Evolutionary conservation across 2,113 vertebrate genomes (phyloP), one percentile per base, ranked within the genome.

Genomic region (Microcebus ravelobensis): DNA sequence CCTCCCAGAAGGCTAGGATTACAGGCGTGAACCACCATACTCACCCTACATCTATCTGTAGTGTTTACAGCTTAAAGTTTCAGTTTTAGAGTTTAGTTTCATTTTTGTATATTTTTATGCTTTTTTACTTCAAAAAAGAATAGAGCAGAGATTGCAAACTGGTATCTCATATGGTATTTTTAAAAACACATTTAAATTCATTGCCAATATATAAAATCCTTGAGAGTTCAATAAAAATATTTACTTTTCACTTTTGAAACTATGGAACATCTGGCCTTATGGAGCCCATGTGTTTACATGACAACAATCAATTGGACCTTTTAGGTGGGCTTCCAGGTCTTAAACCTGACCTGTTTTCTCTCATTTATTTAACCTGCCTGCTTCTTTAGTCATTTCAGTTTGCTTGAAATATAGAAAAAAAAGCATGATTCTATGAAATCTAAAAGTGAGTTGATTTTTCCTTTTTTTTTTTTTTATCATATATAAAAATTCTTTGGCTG

Each of bases 121-220:
- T 92, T 55, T 52, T 95, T 94, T 67, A 77, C 15, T 90, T 61
- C 20, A 87, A 52, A 76, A 73, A 61, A n/a, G 70, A 95, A 77
- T 13, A 94, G 29, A 87, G 25, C 39, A 85, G 84, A 88, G 36
- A 79, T 83, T 67, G 12, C 48, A 71, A 74, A 94, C 11, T 87
- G 25, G 1, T 91, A 7, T 83, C 61, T 91, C 67, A 77, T 61
- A 50, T 39, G 50, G 68, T 93, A 57, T 77, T 74, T 74, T 17
- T 55, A 29, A 13, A 50, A 90, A 67, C 34, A 88, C 59, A 71
- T 80, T 93, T 74, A 84, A 80, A 84, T 90, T 83, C 80, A 8
- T 92, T 87, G 29, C 57, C 45, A 95, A 9, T 45, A 80, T 50
- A 71, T 93, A 50, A 86, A 95, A 95, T 77, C 71, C 29, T 91